Conservation (phyloP, 2,888 invertebrate species). For the Girardia tigrina region DNA sequence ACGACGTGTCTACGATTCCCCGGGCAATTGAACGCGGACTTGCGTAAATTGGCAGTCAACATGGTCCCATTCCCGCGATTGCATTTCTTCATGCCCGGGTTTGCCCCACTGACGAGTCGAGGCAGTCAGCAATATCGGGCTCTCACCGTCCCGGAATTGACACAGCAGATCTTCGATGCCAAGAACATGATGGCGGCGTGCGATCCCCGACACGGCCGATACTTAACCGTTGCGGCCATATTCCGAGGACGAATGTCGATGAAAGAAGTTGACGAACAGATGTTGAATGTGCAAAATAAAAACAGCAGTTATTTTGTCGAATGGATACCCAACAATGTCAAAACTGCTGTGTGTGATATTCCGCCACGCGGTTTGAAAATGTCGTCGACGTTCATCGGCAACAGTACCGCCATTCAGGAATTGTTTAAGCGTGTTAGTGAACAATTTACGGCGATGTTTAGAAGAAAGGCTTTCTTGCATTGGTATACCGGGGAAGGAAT, state of each 20-base stretch:
- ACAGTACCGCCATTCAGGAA: conserved; percentile 30
- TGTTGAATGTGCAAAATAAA: conserved; percentile 33
- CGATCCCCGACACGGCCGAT: conserved; percentile 26
- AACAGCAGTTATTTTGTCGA: conserved; percentile 30
- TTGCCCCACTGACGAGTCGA: conserved; percentile 29
- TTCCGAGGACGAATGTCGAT: conserved; percentile 30
- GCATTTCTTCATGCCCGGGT: conserved; percentile 30
- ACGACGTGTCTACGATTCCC: conserved; percentile 35
- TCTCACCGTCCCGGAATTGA: conserved; percentile 25
- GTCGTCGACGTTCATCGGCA: conserved; percentile 32
- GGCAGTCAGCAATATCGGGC: conserved; percentile 15
- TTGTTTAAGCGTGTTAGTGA: conserved; percentile 29
- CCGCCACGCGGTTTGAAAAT: conserved; percentile 24
- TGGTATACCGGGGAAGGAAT: conserved; percentile 35
- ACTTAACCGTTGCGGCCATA: conserved; percentile 31
- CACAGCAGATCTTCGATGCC: conserved; percentile 30
- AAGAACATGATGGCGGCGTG: conserved; percentile 32
- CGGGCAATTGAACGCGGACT: conserved; percentile 34
- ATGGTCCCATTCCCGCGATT: conserved; percentile 32
- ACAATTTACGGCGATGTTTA: conserved; percentile 35
- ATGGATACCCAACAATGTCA: conserved; percentile 34
- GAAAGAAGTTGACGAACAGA: conserved; percentile 30
- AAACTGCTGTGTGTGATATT: conserved; percentile 34
- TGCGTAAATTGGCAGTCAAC: conserved; percentile 32
- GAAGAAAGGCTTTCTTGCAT: conserved; percentile 36